Evolutionary conservation across 2,797 vertebrate genomes (phyloP), one percentile per base, ranked within the genome.

Genomic region (Pampus argenteus): DNA sequence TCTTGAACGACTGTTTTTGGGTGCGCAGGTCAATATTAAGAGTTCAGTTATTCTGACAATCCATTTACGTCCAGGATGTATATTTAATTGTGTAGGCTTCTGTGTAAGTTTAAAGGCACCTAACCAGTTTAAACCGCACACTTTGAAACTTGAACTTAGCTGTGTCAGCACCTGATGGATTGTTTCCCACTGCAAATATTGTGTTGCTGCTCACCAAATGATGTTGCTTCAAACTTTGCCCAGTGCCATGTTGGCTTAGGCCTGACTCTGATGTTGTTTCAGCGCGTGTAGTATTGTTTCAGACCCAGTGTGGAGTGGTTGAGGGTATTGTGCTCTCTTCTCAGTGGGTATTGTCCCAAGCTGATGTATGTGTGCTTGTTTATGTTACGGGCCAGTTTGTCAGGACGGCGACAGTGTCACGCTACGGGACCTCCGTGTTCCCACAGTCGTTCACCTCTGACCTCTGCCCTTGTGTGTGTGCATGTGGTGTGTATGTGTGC

Each of bases 371-470:
- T 48, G 71, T 70, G 71, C 73, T 66, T 92, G 89, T 91, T 92
- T 92, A 90, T 91, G 78, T 91, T 86, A 78, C 82, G 54, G 86
- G 74, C 76, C 79, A 81, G 83, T 91, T 91, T 89, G 88, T 93
- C 89, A 92, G 83, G 80, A 88, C 47, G 48, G 74, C 72, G 87
- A 92, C 89, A 87, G 86, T 80, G 87, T 86, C 69, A 82, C 38
- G 58, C 85, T 74, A 64, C 50, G 20, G 74, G 85, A 86, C 88
- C 76, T 71, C 70, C 1, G 48, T 23, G 66, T 91, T 93, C 91
- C 87, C 91, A 92, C 89, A 92, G 88, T 89, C 38, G 42, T 70
- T 91, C 66, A 91, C 88, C 86, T 91, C 64, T 89, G 89, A 91
- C 87, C 89, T 78, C 56, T 3, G 66, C 74, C 56, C 71, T 85